These are phyloP conservation scores for Phengaris alcon DNA, from an alignment of 2,888 invertebrate species.

Conservation along the genomic window DNA sequence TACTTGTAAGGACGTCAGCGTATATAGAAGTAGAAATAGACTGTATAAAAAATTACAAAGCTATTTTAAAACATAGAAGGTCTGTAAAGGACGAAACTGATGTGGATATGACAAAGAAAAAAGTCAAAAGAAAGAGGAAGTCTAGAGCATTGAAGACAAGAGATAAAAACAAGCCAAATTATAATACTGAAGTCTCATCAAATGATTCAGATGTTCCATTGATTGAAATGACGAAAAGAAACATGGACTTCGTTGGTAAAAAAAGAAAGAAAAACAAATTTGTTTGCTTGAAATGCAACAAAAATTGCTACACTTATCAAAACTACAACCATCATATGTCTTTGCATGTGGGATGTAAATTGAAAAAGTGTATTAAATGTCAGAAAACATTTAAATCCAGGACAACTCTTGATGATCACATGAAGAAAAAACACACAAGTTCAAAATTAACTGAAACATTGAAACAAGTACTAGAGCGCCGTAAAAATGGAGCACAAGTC, in stretches of 20 bases:
- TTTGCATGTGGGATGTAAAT: slow-evolving; percentile 51
- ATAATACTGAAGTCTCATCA: slow-evolving; percentile 32
- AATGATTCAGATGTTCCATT: slow-evolving; percentile 56
- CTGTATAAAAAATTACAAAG: not conserved
- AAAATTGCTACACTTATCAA: slow-evolving; percentile 65
- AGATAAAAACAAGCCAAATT: slow-evolving; percentile 29
- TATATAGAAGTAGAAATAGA: not conserved
- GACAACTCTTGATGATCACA: slow-evolving; percentile 50
- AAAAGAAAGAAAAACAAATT: slow-evolving; percentile 43
- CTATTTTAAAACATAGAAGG: not conserved
- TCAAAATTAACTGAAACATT: slow-evolving; percentile 64
- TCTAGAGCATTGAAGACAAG: slow-evolving; percentile 22
- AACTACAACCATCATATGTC: slow-evolving; percentile 63
- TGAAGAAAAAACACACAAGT: slow-evolving; percentile 49
- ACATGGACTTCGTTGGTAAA: slow-evolving; percentile 29
- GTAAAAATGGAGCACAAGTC: slow-evolving; percentile 41
- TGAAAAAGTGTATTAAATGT: slow-evolving; percentile 62
- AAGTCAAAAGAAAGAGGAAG: not conserved
- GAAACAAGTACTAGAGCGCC: slow-evolving; percentile 55
- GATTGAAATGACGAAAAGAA: slow-evolving; percentile 40
- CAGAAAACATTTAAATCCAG: slow-evolving; percentile 49
- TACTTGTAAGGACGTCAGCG: not conserved
- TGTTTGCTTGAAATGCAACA: slow-evolving; percentile 56
- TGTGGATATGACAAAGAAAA: not conserved
- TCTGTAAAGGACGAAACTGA: not conserved